These are phyloP conservation scores for Melinopterus prodromus DNA, from an alignment of 2,888 invertebrate species.

Conservation along the genomic window DNA sequence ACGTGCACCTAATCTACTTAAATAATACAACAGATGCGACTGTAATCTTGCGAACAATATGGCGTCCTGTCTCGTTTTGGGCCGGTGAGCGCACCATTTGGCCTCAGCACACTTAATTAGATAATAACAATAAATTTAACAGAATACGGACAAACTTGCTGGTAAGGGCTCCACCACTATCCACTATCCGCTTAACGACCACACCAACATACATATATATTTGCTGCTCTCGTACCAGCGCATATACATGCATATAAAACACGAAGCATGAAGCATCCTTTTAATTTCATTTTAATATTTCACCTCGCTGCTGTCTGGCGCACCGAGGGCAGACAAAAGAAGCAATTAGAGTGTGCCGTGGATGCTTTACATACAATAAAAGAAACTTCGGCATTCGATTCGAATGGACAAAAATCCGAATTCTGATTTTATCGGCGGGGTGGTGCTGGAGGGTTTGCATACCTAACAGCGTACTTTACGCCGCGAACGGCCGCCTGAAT, in stretches of 20 bases:
- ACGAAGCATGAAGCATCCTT: not conserved
- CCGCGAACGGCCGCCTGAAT: constrained; percentile 15
- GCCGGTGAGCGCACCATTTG: constrained; percentile 7
- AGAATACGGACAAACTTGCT: not conserved
- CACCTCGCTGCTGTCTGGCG: not conserved
- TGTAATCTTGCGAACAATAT: constrained; percentile 29
- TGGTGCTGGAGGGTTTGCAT: constrained; percentile 24
- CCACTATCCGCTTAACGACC: not conserved
- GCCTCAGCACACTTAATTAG: constrained; percentile 11
- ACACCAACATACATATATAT: not conserved
- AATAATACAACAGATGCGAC: constrained; percentile 32
- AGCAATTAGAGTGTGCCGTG: not conserved
- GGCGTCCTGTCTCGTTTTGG: constrained; percentile 17
- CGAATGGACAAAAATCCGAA: constrained; percentile 13
- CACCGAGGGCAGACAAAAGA: not conserved
- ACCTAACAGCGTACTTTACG: constrained; percentile 24
- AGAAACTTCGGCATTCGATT: constrained; percentile 20
- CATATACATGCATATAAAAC: not conserved
- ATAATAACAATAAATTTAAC: constrained; percentile 22
- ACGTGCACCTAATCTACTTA: constrained; percentile 14
- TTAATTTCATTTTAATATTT: not conserved
- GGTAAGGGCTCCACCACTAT: not conserved
- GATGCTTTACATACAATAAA: constrained; percentile 25
- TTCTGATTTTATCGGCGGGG: constrained; percentile 20
- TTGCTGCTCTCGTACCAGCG: not conserved